Conservation (phyloP, 2,113 vertebrate species). For the Galbula dea region DNA sequence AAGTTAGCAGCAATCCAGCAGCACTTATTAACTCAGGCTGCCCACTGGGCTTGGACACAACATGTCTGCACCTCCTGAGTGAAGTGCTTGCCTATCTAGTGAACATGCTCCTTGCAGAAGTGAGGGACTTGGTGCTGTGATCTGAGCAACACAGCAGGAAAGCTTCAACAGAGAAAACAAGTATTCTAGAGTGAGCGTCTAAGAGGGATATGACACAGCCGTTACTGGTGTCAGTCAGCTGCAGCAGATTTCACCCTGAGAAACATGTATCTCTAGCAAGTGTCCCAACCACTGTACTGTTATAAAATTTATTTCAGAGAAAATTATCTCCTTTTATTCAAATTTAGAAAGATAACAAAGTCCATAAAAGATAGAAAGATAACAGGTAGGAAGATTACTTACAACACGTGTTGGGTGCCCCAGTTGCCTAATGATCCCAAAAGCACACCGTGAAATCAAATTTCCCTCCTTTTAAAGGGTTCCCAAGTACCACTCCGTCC, state of each 20-base stretch:
- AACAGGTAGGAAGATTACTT: too few relatives aligned
- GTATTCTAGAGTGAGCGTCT: neutral
- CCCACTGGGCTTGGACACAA: neutral
- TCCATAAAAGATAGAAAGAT: too few relatives aligned
- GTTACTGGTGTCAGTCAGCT: neutral
- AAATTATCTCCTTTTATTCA: too few relatives aligned
- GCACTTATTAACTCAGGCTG: neutral
- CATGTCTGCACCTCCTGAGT: neutral
- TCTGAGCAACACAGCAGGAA: neutral
- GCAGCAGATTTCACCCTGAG: neutral
- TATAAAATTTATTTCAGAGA: too few relatives aligned
- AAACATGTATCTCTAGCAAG: neutral
- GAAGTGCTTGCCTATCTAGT: neutral
- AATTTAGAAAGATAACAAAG: too few relatives aligned
- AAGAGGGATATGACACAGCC: neutral
- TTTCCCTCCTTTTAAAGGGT: too few relatives aligned
- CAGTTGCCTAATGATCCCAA: too few relatives aligned
- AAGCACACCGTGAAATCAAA: too few relatives aligned
- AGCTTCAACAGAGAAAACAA: neutral
- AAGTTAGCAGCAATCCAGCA: neutral
- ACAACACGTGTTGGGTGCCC: too few relatives aligned
- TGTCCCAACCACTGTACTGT: rapidly evolving
- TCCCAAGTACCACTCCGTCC: too few relatives aligned
- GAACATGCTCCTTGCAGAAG: neutral
- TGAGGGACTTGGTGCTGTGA: neutral